Evolutionary conservation across 2,888 invertebrate species (phyloP).

Genomic region (Plusia festucae): DNA sequence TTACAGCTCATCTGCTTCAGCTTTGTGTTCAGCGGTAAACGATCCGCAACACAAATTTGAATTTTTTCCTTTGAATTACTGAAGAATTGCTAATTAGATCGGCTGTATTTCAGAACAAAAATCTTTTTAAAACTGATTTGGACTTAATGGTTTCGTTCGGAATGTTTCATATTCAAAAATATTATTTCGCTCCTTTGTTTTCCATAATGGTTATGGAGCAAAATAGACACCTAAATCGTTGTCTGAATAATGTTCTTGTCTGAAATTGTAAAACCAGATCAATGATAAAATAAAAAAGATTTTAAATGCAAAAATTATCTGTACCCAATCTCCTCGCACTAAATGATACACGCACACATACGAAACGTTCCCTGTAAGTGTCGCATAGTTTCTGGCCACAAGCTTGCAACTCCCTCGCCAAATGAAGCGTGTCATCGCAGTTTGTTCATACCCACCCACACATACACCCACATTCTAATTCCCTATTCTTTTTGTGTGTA

Average conservation of each 20-base stretch:
- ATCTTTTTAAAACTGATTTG: conserved; percentile 55
- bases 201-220: neutral
- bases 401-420: conserved; percentile 64
- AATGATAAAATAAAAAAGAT: neutral
- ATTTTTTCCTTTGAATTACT: conserved; percentile 68
- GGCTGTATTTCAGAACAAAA: conserved; percentile 42
- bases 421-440: conserved; percentile 80
- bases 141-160: conserved; percentile 49
- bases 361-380: conserved; percentile 4
- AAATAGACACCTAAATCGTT: neutral
- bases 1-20: conserved; percentile 77
- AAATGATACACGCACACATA: conserved; percentile 24
- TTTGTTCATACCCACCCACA: conserved; percentile 66
- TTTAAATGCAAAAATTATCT: neutral
- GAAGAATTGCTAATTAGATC: conserved; percentile 71
- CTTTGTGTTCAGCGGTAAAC: conserved; percentile 75
- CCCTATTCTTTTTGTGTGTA: conserved; percentile 79
- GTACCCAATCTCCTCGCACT: conserved; percentile 17
- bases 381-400: conserved; percentile 23
- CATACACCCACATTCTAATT: conserved; percentile 65
- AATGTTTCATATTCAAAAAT: conserved; percentile 38
- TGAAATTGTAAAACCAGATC: neutral
- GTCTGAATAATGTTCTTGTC: neutral
- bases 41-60: conserved; percentile 76
- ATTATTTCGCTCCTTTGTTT: conserved; percentile 31